Evolutionary conservation across 2,888 invertebrate species (phyloP).

Genomic region (Norana najaformis): DNA sequence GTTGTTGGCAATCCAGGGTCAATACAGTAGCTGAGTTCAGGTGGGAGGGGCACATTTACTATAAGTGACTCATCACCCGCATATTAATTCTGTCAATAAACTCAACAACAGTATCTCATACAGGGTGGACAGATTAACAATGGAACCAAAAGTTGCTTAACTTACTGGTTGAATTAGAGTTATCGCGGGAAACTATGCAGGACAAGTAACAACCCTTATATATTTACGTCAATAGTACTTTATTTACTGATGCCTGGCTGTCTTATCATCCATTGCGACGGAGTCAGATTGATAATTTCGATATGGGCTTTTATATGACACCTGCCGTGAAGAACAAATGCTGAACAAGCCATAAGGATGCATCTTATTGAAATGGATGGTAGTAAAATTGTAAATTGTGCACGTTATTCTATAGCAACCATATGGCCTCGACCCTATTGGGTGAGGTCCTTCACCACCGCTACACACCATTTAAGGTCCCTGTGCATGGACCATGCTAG

Average conservation of each 20-base stretch:
- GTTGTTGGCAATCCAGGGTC: too few species aligned
- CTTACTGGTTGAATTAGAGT: neutral
- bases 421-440: too few species aligned
- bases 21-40: too few species aligned
- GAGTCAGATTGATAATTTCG: slow-evolving; percentile 13
- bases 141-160: neutral
- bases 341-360: too few species aligned
- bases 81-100: slow-evolving; percentile 13
- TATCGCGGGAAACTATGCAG: neutral
- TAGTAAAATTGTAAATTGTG: too few species aligned
- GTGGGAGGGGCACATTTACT: too few species aligned
- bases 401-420: too few species aligned
- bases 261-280: slow-evolving; percentile 6
- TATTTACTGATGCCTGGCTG: neutral
- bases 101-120: neutral
- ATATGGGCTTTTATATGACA: neutral
- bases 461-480: too few species aligned
- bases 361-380: too few species aligned
- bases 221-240: neutral
- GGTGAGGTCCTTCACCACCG: too few species aligned
- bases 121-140: slow-evolving; percentile 5
- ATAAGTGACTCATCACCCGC: slow-evolving; percentile 1
- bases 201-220: slow-evolving; percentile 2
- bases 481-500: too few species aligned
- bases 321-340: neutral